Percentiles rank a stretch among this genome's conserved stretches.
Evolutionary conservation across 1,140 invertebrate species (phyloP).

Genomic region (Rhopalosiphum padi): DNA sequence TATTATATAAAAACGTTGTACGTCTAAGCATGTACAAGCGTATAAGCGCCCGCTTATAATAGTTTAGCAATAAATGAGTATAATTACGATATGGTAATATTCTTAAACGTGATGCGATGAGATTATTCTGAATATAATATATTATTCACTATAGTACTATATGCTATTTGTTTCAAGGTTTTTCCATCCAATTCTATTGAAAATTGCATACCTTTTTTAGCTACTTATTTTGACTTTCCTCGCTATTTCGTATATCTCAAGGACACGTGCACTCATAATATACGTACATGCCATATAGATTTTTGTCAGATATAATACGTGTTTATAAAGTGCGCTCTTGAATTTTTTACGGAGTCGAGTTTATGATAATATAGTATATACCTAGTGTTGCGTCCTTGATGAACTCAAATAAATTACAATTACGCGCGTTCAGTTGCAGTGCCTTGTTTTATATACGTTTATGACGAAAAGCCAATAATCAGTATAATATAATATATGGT

Average conservation of each 20-base stretch:
- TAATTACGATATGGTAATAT: conserved; percentile 38
- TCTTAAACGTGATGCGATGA: conserved; percentile 6
- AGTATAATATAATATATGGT: neutral
- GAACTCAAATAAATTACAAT: conserved; percentile 22
- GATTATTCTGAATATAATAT: neutral
- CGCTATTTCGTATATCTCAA: conserved; percentile 23
- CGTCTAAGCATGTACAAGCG: neutral
- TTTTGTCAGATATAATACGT: conserved; percentile 30
- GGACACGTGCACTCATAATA: neutral
- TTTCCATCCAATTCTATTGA: conserved; percentile 19
- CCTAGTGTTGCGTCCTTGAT: conserved; percentile 3
- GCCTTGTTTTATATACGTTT: neutral
- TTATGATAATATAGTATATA: neutral
- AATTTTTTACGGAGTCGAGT: conserved; percentile 1
- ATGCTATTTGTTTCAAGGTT: neutral
- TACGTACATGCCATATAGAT: conserved; percentile 8
- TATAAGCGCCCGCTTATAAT: neutral
- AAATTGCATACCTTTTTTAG: conserved; percentile 48
- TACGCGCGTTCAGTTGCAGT: neutral
- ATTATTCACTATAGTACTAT: conserved; percentile 3
- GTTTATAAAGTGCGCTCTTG: conserved; percentile 19
- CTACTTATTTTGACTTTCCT: conserved; percentile 45
- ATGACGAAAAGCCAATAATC: neutral
- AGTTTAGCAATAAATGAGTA: conserved; percentile 21
- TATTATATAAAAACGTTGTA: too few species aligned